phyloP scores from a whole-genome alignment of 2,113 vertebrate genomes.

The Mustela nigripes region DNA sequence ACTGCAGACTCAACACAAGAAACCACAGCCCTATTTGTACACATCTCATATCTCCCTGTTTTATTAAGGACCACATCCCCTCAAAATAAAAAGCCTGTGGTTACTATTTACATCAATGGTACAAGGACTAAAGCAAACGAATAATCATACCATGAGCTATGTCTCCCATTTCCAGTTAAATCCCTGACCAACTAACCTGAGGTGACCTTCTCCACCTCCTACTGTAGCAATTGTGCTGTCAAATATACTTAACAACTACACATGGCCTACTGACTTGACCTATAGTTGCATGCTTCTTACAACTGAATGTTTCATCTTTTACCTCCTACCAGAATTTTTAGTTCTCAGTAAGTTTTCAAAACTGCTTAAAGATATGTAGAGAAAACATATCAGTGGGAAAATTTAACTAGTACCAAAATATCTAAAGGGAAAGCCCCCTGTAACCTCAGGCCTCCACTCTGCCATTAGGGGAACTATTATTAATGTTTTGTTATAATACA shows the following conservation, averaged over 20 bases:
- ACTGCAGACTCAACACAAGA: neutral
- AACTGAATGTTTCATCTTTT: neutral
- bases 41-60: neutral
- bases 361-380: neutral
- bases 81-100: neutral
- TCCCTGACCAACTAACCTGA: neutral
- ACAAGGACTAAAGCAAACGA: neutral
- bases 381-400: neutral
- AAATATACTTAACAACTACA: neutral
- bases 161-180: neutral
- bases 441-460: too few relatives aligned
- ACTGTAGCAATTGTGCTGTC: neutral
- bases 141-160: neutral
- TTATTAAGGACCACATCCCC: neutral
- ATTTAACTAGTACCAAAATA: neutral
- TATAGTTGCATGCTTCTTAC: neutral
- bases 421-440: neutral
- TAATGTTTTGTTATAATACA: neutral
- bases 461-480: neutral
- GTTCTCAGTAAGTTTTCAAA: constrained; percentile 47
- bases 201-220: neutral
- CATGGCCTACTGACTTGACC: neutral
- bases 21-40: neutral
- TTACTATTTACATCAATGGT: neutral
- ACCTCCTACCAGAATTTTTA: neutral